A percentile compares a stretch with the other conserved stretches of the same genome.
phyloP scores from a whole-genome alignment of 2,113 vertebrate genomes.

The Microcebus lehilahytsara region DNA sequence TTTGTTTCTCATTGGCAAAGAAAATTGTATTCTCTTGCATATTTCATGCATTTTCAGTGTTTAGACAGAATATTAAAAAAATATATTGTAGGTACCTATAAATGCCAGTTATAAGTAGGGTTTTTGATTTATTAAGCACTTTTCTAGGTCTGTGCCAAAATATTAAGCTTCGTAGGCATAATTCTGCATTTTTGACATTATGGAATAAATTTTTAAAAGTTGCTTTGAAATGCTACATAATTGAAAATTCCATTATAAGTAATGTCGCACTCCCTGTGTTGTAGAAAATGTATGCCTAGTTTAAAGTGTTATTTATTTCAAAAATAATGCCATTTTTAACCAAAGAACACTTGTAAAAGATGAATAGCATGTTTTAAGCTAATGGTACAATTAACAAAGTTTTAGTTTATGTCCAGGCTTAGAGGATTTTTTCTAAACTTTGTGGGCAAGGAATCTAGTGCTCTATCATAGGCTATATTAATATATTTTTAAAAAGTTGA shows the following conservation, averaged over 20 bases:
- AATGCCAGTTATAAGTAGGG: constrained; percentile 65
- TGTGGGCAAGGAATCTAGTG: neutral
- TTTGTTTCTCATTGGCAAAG: constrained; percentile 63
- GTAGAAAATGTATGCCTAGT: constrained; percentile 58
- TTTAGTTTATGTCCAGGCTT: constrained; percentile 30
- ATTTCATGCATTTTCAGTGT: constrained; percentile 75
- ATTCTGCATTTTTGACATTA: constrained; percentile 67
- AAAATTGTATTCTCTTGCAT: constrained; percentile 76
- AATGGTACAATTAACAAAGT: constrained; percentile 62
- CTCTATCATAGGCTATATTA: neutral
- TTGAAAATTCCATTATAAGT: constrained; percentile 71
- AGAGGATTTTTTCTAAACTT: neutral
- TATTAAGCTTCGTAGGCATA: constrained; percentile 63
- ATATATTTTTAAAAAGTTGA: neutral
- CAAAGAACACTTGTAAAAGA: constrained; percentile 49
- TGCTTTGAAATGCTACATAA: constrained; percentile 67
- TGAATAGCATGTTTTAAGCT: constrained; percentile 56
- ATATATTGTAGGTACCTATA: constrained; percentile 65
- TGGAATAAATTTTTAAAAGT: constrained; percentile 68
- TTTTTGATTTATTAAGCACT: constrained; percentile 62
- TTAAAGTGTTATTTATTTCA: constrained; percentile 62
- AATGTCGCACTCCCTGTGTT: constrained; percentile 26
- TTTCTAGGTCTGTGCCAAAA: constrained; percentile 51
- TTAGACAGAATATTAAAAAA: constrained; percentile 77
- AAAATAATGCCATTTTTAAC: constrained; percentile 56